Conservation (phyloP, 2,888 invertebrate species). For the Dastarcus helophoroides region DNA sequence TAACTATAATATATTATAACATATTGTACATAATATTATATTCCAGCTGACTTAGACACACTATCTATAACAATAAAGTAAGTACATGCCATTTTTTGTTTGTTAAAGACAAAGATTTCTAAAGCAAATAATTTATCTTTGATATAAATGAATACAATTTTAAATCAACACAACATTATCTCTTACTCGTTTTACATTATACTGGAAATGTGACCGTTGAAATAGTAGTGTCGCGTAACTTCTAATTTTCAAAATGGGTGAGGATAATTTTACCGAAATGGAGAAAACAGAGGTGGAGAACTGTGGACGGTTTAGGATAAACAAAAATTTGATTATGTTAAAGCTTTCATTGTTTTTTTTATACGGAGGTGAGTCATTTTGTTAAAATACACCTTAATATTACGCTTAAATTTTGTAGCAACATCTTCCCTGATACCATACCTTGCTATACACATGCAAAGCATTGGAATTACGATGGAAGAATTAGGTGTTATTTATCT, state of each 20-base stretch:
- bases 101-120: too few relatives aligned
- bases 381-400: constrained; percentile 2
- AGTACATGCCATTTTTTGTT: too few relatives aligned
- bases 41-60: too few relatives aligned
- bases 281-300: constrained; percentile 28
- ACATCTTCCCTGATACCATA: constrained; percentile 77
- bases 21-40: too few relatives aligned
- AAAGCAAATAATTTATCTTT: too few relatives aligned
- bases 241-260: constrained; percentile 42
- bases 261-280: constrained; percentile 38
- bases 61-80: too few relatives aligned
- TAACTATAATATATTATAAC: too few relatives aligned
- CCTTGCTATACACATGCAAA: constrained; percentile 83
- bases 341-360: constrained; percentile 73
- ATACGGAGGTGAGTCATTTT: constrained; percentile 54
- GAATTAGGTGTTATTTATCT: constrained; percentile 82
- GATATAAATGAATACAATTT: too few relatives aligned
- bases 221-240: too few relatives aligned
- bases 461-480: constrained; percentile 73
- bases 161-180: too few relatives aligned
- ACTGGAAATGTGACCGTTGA: too few relatives aligned
- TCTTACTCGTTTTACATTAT: too few relatives aligned
- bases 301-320: constrained; percentile 39
- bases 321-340: constrained; percentile 67
- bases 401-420: constrained; percentile 41